Percentiles rank a stretch among this genome's conserved stretches.
These are phyloP conservation scores for Aleiodes alternator DNA, from an alignment of 2,888 invertebrate species.

Conservation along the genomic window DNA sequence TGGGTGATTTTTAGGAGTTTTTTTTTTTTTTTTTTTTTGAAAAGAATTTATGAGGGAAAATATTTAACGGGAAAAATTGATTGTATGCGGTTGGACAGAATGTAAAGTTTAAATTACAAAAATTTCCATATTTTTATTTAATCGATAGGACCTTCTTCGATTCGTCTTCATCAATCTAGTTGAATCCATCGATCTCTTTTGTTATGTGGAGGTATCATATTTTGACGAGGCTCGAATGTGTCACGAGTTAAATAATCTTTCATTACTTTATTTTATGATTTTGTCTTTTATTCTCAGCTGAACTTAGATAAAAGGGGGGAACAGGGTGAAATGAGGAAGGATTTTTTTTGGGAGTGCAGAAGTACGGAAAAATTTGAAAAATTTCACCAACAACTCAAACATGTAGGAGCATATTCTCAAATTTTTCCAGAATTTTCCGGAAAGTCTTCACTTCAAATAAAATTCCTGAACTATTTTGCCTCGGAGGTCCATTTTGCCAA, in stretches of 20 bases:
- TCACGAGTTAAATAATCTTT: too few species aligned
- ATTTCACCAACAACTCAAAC: too few species aligned
- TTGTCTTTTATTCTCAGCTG: conserved; percentile 5
- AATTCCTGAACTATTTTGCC: too few species aligned
- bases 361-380: too few species aligned
- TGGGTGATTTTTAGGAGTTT: neutral
- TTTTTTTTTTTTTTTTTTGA: neutral
- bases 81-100: neutral
- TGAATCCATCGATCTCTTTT: conserved; percentile 52
- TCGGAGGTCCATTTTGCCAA: too few species aligned
- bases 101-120: conserved; percentile 2
- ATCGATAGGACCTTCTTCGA: conserved; percentile 35
- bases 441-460: too few species aligned
- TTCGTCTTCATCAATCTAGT: conserved; percentile 50
- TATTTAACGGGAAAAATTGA: neutral
- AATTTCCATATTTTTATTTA: conserved; percentile 67
- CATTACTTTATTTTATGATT: conserved; percentile 5
- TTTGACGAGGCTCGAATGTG: neutral
- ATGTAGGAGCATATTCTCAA: too few species aligned
- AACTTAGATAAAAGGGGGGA: too few species aligned
- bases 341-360: too few species aligned
- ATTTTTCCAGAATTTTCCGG: too few species aligned
- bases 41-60: neutral
- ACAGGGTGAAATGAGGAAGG: too few species aligned
- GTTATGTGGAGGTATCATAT: conserved; percentile 40